These are phyloP conservation scores for Epistrophe eligans DNA, from an alignment of 2,888 invertebrate genomes.

Conservation along the genomic window DNA sequence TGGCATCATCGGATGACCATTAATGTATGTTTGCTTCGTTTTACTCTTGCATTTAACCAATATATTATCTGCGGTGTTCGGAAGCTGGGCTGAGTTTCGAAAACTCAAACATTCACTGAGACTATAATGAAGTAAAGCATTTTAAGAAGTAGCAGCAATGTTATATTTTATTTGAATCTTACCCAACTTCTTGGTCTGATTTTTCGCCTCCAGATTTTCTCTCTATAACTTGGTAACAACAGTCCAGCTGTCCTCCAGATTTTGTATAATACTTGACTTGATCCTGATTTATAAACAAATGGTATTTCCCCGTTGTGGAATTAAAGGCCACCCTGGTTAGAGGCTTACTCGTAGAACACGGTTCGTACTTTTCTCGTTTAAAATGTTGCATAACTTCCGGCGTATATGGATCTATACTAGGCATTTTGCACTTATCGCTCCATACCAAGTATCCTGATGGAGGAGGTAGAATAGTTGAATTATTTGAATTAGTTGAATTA, in stretches of 20 bases:
- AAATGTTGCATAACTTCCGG: constrained; percentile 85
- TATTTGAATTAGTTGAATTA: constrained; percentile 65
- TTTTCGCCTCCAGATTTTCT: constrained; percentile 78
- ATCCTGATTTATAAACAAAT: constrained; percentile 79
- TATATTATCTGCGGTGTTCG: constrained; percentile 84
- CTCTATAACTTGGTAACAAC: constrained; percentile 82
- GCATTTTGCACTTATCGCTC: constrained; percentile 87
- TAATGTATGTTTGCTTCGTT: constrained; percentile 80
- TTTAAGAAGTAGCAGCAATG: background rate
- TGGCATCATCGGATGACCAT: constrained; percentile 86
- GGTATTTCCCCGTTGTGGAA: constrained; percentile 78
- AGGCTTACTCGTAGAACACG: constrained; percentile 84
- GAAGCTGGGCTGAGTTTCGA: constrained; percentile 80
- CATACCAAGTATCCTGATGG: constrained; percentile 84
- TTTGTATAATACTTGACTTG: constrained; percentile 78
- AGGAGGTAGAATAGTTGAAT: constrained; percentile 73
- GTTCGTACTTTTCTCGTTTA: constrained; percentile 85
- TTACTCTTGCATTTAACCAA: constrained; percentile 84
- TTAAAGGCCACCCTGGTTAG: constrained; percentile 80
- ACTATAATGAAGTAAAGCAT: constrained; percentile 56
- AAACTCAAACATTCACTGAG: constrained; percentile 84
- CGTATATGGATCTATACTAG: constrained; percentile 86
- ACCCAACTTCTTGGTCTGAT: constrained; percentile 80
- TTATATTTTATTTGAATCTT: constrained; percentile 42
- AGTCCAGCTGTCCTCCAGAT: constrained; percentile 77